Evolutionary conservation across 2,797 vertebrate species (phyloP), one percentile per base, ranked within the genome.

Genomic region (Varecia variegata): DNA sequence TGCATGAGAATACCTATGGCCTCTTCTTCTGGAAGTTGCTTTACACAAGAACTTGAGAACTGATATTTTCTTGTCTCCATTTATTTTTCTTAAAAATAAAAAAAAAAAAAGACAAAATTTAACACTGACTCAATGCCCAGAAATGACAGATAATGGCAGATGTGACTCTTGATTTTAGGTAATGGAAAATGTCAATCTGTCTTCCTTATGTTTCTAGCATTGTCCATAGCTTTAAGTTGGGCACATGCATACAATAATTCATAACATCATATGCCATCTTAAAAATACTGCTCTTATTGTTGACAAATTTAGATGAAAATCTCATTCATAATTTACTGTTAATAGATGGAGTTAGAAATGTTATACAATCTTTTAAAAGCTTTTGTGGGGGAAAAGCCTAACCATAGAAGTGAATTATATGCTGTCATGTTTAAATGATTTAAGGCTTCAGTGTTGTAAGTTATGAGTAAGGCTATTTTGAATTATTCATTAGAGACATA

Each of bases 251-350:
- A 20, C 40, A n/a, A 38, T 54, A 40, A 23, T 50, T 92, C 81
- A 90, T 56, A 77, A 81, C 81, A 18, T 93, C 86, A 50, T 81
- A 43, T 60, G 32, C 7, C 21, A 20, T 38, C 35, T 45, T 79
- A n/a, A 92, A 93, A 92, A 92, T 70, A 74, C 58, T 43, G 1
- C 85, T 38, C 9, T 54, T 40, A 7, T 10, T 38, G n/a, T 89
- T 38, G 40, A 40, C 65, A n/a, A 9, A 21, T 93, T 87, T 52
- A 60, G 35, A 89, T 83, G 47, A 93, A 96, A 90, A 92, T 93
- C 76, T 62, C 23, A 18, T 82, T 85, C 5, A 10, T 60, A 82
- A 90, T 77, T 73, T 88, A 81, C 93, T 54, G 12, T 58, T 27
- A 27, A 27, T 27, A 76, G 77, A 56, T 95, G 56, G 50, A 65